Evolutionary conservation across 1,140 invertebrate genomes (phyloP).

Genomic region (Polypedilum vanderplanki): DNA sequence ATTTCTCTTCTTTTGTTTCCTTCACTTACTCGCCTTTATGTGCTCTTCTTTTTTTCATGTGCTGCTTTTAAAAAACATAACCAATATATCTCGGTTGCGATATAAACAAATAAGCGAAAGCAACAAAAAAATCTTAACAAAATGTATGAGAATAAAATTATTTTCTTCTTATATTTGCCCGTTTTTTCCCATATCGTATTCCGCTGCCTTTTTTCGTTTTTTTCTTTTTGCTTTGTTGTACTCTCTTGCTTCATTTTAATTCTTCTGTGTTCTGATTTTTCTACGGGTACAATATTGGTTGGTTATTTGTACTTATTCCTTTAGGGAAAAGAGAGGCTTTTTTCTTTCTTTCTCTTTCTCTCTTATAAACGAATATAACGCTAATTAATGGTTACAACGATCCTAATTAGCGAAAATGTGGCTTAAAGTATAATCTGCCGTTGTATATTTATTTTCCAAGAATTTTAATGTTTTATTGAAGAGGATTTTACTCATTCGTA

Average conservation of each 20-base stretch:
- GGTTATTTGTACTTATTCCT: conserved; percentile 26
- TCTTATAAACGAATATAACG: neutral
- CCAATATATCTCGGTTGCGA: conserved; percentile 22
- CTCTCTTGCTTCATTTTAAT: neutral
- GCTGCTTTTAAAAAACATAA: conserved; percentile 19
- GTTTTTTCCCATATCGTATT: conserved; percentile 8
- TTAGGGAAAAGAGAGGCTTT: neutral
- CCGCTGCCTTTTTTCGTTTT: no score
- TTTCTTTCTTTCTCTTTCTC: no score
- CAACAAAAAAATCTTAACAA: neutral
- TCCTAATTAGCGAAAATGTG: conserved; percentile 25
- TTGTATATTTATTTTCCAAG: conserved; percentile 22
- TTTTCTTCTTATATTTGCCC: neutral
- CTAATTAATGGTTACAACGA: conserved; percentile 24
- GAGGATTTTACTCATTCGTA: neutral
- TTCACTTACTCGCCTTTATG: neutral
- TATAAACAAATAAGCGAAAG: conserved; percentile 26
- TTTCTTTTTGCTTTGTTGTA: no score
- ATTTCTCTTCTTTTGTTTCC: neutral
- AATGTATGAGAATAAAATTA: conserved; percentile 3
- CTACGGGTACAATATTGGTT: conserved; percentile 20
- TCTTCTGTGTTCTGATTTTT: neutral
- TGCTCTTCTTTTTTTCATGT: neutral
- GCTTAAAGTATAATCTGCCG: conserved; percentile 22
- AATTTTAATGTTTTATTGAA: conserved; percentile 26